phyloP scores from a whole-genome alignment of 1,140 invertebrate species.

The Saxidomus purpurata region DNA sequence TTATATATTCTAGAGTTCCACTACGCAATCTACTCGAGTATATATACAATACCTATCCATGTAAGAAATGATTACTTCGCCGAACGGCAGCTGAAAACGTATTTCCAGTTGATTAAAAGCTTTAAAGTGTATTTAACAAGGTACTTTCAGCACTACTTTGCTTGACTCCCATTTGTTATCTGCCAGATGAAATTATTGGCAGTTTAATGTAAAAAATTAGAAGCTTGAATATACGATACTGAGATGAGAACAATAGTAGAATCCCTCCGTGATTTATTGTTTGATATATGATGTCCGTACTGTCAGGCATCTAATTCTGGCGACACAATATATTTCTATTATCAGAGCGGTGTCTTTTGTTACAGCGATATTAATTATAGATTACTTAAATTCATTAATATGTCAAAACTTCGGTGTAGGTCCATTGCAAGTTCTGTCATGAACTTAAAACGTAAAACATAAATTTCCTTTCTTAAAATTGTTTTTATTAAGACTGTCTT shows the following conservation, averaged over 20 bases:
- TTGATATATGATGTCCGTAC: not conserved
- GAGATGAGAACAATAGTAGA: not conserved
- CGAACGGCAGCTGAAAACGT: too few species aligned
- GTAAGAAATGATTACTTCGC: too few species aligned
- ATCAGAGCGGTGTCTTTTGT: not conserved
- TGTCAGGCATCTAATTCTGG: not conserved
- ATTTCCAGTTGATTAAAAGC: too few species aligned
- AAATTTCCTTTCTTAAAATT: not conserved
- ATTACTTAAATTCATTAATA: conserved; percentile 25
- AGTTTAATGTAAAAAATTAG: not conserved
- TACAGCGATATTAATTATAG: conserved; percentile 28
- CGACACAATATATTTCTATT: not conserved
- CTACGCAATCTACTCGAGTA: too few species aligned
- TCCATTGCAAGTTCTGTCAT: not conserved
- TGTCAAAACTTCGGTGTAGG: conserved; percentile 17
- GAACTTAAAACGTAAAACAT: not conserved
- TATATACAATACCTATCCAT: too few species aligned
- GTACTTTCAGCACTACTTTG: not conserved
- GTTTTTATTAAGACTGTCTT: not conserved
- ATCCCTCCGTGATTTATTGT: not conserved
- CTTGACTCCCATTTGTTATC: not conserved
- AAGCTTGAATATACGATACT: not conserved
- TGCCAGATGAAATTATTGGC: not conserved
- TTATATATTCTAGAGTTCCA: too few species aligned
- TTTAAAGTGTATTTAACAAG: too few species aligned